These are phyloP conservation scores for Bombyx mandarina DNA, from an alignment of 1,140 invertebrate species.

Conservation along the genomic window DNA sequence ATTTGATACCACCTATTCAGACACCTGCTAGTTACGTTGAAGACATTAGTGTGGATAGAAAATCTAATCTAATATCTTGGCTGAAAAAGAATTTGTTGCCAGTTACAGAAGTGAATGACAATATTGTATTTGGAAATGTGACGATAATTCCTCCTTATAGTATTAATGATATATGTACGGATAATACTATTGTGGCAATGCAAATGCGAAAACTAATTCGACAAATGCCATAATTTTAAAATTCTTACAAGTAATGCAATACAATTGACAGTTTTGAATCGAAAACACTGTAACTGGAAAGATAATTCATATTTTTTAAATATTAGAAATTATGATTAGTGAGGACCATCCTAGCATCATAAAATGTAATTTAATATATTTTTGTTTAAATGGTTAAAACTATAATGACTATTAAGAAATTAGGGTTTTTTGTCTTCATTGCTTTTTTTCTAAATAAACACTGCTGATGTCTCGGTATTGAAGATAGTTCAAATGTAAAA, in stretches of 20 bases:
- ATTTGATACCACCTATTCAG: constrained; percentile 17
- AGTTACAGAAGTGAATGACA: constrained; percentile 34
- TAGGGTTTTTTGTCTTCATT: too few species aligned
- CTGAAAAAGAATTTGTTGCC: constrained; percentile 44
- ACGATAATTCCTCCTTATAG: constrained; percentile 44
- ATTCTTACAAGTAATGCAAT: neutral
- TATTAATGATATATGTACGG: constrained; percentile 39
- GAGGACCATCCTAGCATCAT: too few species aligned
- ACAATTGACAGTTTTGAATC: neutral
- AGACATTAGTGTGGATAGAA: constrained; percentile 23
- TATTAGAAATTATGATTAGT: too few species aligned
- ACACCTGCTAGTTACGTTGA: constrained; percentile 9
- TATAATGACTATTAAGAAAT: too few species aligned
- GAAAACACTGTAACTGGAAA: neutral
- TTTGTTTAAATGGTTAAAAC: too few species aligned
- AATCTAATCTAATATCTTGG: constrained; percentile 39
- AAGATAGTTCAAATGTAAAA: too few species aligned
- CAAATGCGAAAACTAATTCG: constrained; percentile 48
- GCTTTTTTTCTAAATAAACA: too few species aligned
- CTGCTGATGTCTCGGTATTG: too few species aligned
- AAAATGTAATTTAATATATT: too few species aligned
- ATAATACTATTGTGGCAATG: constrained; percentile 43
- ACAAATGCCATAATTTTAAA: constrained; percentile 38
- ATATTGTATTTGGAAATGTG: constrained; percentile 43
- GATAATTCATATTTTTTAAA: too few species aligned